These are phyloP conservation scores for Drosophila orena DNA, from an alignment of 1,140 invertebrate species.

Conservation along the genomic window DNA sequence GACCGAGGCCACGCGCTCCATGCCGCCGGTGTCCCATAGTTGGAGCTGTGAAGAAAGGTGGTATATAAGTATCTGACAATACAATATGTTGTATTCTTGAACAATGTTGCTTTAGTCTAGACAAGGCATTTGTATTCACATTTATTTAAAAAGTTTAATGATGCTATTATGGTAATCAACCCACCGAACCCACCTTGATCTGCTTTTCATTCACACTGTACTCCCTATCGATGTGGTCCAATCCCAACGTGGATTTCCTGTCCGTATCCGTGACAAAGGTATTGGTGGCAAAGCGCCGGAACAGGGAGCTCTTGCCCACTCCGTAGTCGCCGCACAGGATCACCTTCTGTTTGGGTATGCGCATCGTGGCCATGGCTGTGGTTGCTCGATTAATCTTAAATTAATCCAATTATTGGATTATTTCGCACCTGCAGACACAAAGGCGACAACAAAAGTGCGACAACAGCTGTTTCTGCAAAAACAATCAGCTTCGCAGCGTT, in stretches of 20 bases:
- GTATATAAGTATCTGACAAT: neutral
- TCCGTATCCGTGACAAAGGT: conserved; percentile 92
- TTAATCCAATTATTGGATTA: conserved; percentile 59
- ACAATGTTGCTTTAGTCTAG: too few species aligned
- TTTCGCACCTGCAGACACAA: conserved; percentile 58
- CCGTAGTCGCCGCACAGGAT: conserved; percentile 98
- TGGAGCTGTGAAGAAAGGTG: conserved; percentile 88
- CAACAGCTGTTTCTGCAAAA: conserved; percentile 52
- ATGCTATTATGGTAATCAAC: too few species aligned
- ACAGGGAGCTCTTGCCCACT: conserved; percentile 97
- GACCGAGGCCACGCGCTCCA: conserved; percentile 97
- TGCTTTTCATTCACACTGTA: conserved; percentile 91
- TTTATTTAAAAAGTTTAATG: too few species aligned
- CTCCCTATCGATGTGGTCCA: conserved; percentile 95
- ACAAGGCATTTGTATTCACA: too few species aligned
- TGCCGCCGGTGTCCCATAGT: conserved; percentile 97
- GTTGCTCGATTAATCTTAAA: conserved; percentile 9
- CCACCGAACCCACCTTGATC: conserved; percentile 88
- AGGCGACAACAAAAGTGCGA: conserved; percentile 48
- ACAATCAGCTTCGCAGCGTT: conserved; percentile 13
- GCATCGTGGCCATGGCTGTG: conserved; percentile 90
- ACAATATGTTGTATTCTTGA: neutral
- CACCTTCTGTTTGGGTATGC: conserved; percentile 95
- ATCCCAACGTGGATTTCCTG: conserved; percentile 94
- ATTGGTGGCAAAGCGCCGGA: conserved; percentile 95